Base-by-base conservation (phyloP, 2,888 invertebrate species). In the Apamea sordens region DNA sequence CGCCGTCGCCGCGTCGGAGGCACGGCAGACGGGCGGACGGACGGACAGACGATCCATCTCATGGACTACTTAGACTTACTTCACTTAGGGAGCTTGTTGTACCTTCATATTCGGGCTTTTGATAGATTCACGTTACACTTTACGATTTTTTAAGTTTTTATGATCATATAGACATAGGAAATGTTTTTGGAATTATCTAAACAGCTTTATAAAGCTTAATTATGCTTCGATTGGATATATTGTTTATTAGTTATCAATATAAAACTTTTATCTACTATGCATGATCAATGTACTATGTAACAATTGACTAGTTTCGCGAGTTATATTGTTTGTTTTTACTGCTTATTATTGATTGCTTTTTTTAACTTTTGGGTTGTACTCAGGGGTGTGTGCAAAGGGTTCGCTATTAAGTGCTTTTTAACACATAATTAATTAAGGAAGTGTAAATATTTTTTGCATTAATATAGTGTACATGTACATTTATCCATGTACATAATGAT, bases 401-500 rank as follows among this genome's bases (percentile, higher is more conserved):
- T 91, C 93, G 92, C 92, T 93, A 90, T 92, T 94, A 95, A 95
- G 95, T 95, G 96, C 95, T 96, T 95, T 95, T 95, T 94, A 92
- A 93, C 87, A 93, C 91, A 92, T 92, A 94, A 93, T 91, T 92
- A 92, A 93, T 92, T 95, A 94, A 93, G 94, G 90, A 92, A 89
- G 85, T 96, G 96, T 97, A 96, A 94, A 96, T 96, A 97, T 95
- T 93, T 95, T 96, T 96, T 96, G 95, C 95, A 94, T 94, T 93
- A 93, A 94, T 93, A 93, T 89, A 94, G 90, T 92, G 92, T 93
- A 93, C 92, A 94, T 95, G 93, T 93, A 94, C 91, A 93, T 92
- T 92, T 89, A 93, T 88, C 87, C 92, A 91, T 94, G 95, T 95
- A 95, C 93, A 95, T 95, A 95, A 76, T 80, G 93, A 92, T 92